Base-by-base conservation (phyloP, 2,888 invertebrate genomes). In the Onthophagus sagittarius region DNA sequence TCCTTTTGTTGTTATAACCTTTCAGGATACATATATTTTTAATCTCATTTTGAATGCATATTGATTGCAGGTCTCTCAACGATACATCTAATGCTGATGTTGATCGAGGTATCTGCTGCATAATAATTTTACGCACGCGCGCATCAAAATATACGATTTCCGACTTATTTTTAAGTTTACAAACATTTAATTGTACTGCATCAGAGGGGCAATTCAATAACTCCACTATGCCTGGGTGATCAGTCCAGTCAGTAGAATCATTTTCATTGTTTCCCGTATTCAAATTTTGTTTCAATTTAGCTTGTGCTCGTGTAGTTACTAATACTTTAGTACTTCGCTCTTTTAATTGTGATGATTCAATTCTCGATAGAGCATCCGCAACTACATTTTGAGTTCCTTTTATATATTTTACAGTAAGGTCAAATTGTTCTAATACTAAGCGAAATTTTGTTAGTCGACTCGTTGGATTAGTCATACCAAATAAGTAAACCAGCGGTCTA, bases 321-420 rank as follows among this genome's bases (percentile, higher is more conserved):
- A 23, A 64, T 15, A 64, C 5, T 70, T 39, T 23, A n/a, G 70
- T 62, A 13, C 11, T 9, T 67, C 77, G 67, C 11, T 73, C 62
- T 74, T 23, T 23, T 23, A 23, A 23, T 23, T 23, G 23, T 23
- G 23, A 2, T 14, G 69, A 72, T 77, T 80, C 0, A 78, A 79
- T 77, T 76, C 70, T n/a, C 9, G 70, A 72, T n/a, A 74, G 83
- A 6, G 81, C 83, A 73, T 80, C 79, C 5, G 76, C 69, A 72
- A 83, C 82, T 5, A 73, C 32, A 67, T 74, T 78, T 1, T 83
- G 81, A 11, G 76, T 74, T 75, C 79, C 81, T 64, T 83, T 82
- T 7, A 73, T 67, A 0, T 83, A 80, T 73, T 79, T 75, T 23
- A 80, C 83, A 13, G 81, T 78, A 71, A n/a, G n/a, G n/a, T n/a